Evolutionary conservation across 2,113 vertebrate genomes (phyloP), one percentile per base, ranked within the genome.

Genomic region (Meriones unguiculatus): DNA sequence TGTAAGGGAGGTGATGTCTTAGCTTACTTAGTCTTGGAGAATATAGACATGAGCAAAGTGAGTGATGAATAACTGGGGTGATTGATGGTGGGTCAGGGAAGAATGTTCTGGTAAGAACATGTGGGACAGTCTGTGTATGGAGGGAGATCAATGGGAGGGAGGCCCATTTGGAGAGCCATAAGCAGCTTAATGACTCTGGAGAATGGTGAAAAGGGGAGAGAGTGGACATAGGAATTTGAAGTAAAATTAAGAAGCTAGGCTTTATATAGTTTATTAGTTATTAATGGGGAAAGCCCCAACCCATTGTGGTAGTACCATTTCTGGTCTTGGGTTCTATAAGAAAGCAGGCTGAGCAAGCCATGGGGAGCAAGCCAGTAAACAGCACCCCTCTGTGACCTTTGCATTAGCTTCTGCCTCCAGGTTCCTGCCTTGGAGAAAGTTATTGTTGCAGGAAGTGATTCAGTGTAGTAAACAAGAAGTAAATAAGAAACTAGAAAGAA

Each of bases 11-110:
- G 72, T 41, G 38, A 52, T 30, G 46, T 7, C 41, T 84, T 85
- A 72, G 28, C 17, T 91, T 70, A 70, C 75, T 50, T 80, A 54
- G 15, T 92, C 80, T 65, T 90, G 81, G 84, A 88, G 70, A 90
- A 75, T 64, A 30, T 24, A 46, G 32, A 50, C 35, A 75, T 81
- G 86, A 64, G 50, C 57, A 64, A 73, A 77, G 28, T 22, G 59
- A 88, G 67, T 76, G 91, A 25, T 35, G 15, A 46, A 46, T 46
- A 46, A 46, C 46, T 52, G 32, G 77, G 38, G 72, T 0, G 57
- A 15, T 1, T 15, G 0, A 20, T 41, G 17, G 30, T 50, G 30
- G 54, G 65, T 46, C 46, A 38, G 46, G 52, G 64, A 69, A 95
- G 46, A 28, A 20, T 8, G 10, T 8, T 22, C 62, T 59, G 77